Evolutionary conservation across 1,140 invertebrate genomes (phyloP).

Genomic region (Brevipalpus yothersi): DNA sequence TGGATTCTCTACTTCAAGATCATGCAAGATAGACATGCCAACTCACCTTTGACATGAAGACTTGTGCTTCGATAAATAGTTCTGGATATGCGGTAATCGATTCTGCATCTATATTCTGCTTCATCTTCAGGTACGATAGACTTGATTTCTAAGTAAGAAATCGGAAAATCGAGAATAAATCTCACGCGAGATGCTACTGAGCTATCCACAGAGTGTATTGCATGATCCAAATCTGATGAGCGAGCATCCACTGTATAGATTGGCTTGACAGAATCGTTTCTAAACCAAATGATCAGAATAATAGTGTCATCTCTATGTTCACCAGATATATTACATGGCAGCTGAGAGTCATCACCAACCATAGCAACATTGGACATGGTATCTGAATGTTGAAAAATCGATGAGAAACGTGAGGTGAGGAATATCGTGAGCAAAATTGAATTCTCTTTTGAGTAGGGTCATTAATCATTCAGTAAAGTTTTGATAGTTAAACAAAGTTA

Average conservation of each 20-base stretch:
- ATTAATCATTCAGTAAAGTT: too few species aligned
- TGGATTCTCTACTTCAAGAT: too few species aligned
- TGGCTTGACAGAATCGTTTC: conserved; percentile 50
- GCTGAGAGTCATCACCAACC: conserved; percentile 39
- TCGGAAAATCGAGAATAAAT: conserved; percentile 8
- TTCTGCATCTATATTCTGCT: conserved; percentile 4
- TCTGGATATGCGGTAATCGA: conserved; percentile 20
- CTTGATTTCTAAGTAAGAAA: conserved; percentile 39
- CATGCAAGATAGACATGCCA: not conserved
- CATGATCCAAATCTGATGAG: conserved; percentile 2
- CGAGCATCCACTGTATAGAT: conserved; percentile 29
- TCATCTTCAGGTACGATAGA: conserved; percentile 43
- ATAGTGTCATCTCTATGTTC: conserved; percentile 46
- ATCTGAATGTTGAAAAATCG: too few species aligned
- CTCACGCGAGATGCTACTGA: not conserved
- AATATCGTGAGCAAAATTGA: too few species aligned
- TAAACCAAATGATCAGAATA: conserved; percentile 71
- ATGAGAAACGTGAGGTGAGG: too few species aligned
- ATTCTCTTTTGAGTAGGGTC: too few species aligned
- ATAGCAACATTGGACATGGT: conserved; percentile 15
- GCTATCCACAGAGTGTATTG: conserved; percentile 8
- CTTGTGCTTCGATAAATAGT: conserved; percentile 24
- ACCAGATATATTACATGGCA: conserved; percentile 56
- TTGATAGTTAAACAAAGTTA: too few species aligned
- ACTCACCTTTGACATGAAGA: conserved; percentile 13